phyloP scores from a whole-genome alignment of 2,888 invertebrate genomes.

The Hydroisotoma schaefferi region DNA sequence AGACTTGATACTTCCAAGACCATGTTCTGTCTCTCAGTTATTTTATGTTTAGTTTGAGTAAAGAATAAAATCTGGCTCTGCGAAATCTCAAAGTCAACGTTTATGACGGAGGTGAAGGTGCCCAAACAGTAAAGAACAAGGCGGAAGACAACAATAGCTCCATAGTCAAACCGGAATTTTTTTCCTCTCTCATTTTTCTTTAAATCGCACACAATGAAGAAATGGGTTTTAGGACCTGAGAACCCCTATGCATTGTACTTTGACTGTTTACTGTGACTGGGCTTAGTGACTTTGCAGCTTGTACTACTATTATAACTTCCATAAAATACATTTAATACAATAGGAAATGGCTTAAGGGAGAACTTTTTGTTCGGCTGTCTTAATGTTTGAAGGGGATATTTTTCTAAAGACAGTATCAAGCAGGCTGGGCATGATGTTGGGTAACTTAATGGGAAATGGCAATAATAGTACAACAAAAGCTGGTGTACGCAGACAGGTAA shows the following conservation, averaged over 20 bases:
- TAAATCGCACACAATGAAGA: conserved; percentile 12
- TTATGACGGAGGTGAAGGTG: conserved; percentile 28
- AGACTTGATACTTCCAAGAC: conserved; percentile 1
- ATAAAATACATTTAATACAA: conserved; percentile 9
- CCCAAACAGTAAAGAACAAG: conserved; percentile 25
- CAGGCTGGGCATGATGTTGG: conserved; percentile 1
- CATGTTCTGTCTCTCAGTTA: too few species aligned
- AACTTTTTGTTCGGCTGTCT: not conserved
- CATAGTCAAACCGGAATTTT: not conserved
- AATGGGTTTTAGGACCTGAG: conserved; percentile 14
- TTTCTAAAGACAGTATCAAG: not conserved
- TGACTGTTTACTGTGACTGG: not conserved
- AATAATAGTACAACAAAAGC: conserved; percentile 2
- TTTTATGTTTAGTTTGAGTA: too few species aligned
- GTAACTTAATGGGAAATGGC: not conserved
- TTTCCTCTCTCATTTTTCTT: conserved; percentile 13
- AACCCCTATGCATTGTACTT: conserved; percentile 9
- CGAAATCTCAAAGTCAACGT: conserved; percentile 12
- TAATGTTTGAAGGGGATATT: conserved; percentile 6
- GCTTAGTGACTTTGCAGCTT: conserved; percentile 19
- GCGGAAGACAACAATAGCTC: conserved; percentile 1
- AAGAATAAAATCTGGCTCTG: not conserved
- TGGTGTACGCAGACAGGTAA: not conserved
- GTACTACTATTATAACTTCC: not conserved
- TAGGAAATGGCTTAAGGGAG: conserved; percentile 9